phyloP scores from a whole-genome alignment of 37 sponge, comb jelly and placozoan species.

The Cliona cf. orientalis region DNA sequence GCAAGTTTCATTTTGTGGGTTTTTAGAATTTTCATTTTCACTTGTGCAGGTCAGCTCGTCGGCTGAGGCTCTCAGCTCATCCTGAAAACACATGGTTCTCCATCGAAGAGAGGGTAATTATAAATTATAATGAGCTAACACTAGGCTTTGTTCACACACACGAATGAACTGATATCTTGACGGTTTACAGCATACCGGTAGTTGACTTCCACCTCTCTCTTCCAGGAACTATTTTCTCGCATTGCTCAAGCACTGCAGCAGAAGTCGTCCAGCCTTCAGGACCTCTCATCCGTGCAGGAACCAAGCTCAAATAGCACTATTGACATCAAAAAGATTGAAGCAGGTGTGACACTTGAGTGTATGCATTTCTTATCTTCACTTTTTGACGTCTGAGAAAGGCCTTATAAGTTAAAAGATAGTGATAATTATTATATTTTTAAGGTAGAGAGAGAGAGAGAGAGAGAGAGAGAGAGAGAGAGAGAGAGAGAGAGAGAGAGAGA shows the following conservation, averaged over 20 bases:
- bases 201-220: neutral
- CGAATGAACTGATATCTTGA: neutral
- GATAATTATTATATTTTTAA: no score
- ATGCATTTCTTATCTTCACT: neutral
- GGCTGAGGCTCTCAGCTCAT: constrained; percentile 1
- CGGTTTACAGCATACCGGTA: no score
- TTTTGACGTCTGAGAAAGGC: neutral
- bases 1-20: no score
- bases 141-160: neutral
- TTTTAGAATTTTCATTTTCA: no score
- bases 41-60: neutral
- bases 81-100: constrained; percentile 14
- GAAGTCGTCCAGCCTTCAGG: constrained; percentile 11
- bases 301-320: neutral
- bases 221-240: constrained; percentile 12
- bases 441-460: no score
- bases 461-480: constrained; percentile 8
- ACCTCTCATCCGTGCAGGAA: constrained; percentile 16
- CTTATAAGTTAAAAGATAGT: neutral
- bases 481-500: constrained; percentile 28
- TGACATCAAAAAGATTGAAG: neutral
- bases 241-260: constrained; percentile 7
- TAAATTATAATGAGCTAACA: neutral
- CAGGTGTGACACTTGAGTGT: neutral
- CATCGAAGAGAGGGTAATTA: constrained; percentile 18